phyloP scores from a whole-genome alignment of 2,888 invertebrate species.

The Sylvicola cinctus region DNA sequence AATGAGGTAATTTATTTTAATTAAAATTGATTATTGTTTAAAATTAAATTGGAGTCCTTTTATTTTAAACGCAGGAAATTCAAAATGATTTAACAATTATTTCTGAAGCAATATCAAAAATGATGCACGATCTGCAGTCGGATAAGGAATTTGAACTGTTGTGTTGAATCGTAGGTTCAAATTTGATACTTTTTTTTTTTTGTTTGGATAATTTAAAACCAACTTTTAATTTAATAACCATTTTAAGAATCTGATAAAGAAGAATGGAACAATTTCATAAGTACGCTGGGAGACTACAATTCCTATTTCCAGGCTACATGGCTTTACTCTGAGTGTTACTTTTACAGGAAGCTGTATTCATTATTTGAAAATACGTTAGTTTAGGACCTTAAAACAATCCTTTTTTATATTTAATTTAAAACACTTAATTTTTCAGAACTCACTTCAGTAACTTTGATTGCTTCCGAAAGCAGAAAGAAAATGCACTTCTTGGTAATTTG shows the following conservation, averaged over 20 bases:
- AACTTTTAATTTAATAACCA: neutral
- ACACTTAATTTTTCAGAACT: no score
- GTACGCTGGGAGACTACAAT: constrained; percentile 18
- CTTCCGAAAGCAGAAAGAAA: constrained; percentile 52
- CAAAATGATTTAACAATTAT: constrained; percentile 48
- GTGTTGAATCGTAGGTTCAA: constrained; percentile 12
- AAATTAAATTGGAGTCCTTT: constrained; percentile 9
- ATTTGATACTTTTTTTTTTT: no score
- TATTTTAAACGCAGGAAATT: constrained; percentile 29
- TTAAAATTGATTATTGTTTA: no score
- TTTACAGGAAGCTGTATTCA: constrained; percentile 53
- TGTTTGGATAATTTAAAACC: no score
- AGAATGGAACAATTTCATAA: constrained; percentile 50
- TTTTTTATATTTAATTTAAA: no score
- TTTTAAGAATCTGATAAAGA: constrained; percentile 31
- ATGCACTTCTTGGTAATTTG: constrained; percentile 28
- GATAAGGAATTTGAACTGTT: constrained; percentile 56
- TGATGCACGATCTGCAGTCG: constrained; percentile 79
- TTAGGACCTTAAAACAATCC: constrained; percentile 2
- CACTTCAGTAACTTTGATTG: constrained; percentile 47
- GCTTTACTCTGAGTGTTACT: constrained; percentile 82
- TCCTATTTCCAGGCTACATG: constrained; percentile 59
- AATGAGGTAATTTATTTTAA: constrained; percentile 16
- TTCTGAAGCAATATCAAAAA: constrained; percentile 54
- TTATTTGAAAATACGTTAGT: constrained; percentile 44